Conservation (phyloP, 2,797 vertebrate genomes). For the Neopelma chrysocephalum region DNA sequence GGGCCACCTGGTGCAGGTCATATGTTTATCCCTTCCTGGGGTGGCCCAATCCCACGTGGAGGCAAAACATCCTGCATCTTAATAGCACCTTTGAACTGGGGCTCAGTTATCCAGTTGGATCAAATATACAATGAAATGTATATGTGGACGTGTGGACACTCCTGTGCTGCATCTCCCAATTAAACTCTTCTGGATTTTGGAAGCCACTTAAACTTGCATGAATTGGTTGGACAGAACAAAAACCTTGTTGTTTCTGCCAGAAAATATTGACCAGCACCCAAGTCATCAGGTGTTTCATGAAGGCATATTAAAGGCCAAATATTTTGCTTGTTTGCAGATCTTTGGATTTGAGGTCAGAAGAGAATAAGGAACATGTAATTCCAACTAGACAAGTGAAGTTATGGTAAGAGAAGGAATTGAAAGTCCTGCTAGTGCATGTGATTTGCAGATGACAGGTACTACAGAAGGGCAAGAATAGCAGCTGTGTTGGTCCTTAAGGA, state of each 20-base stretch:
- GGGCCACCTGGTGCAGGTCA: neutral
- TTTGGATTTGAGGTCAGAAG: neutral
- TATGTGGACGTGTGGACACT: neutral
- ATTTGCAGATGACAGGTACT: neutral
- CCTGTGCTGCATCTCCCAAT: neutral
- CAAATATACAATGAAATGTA: neutral
- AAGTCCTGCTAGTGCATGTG: neutral
- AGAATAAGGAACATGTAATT: neutral
- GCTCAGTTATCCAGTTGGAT: neutral
- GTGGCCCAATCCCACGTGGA: neutral
- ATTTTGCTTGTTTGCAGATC: slow-evolving; percentile 49
- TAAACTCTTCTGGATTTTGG: neutral
- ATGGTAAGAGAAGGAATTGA: slow-evolving; percentile 56
- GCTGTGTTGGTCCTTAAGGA: neutral
- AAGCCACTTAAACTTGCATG: neutral
- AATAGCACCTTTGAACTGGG: neutral
- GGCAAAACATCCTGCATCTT: neutral
- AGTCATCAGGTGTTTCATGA: neutral
- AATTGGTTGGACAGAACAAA: neutral
- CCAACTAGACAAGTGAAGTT: slow-evolving; percentile 4
- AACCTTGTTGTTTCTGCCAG: neutral
- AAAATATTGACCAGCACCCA: neutral
- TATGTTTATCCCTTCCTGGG: neutral
- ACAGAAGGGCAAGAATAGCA: neutral
- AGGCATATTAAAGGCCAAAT: neutral